phyloP scores from a whole-genome alignment of 1,140 invertebrate species.

The Papilio machaon region DNA sequence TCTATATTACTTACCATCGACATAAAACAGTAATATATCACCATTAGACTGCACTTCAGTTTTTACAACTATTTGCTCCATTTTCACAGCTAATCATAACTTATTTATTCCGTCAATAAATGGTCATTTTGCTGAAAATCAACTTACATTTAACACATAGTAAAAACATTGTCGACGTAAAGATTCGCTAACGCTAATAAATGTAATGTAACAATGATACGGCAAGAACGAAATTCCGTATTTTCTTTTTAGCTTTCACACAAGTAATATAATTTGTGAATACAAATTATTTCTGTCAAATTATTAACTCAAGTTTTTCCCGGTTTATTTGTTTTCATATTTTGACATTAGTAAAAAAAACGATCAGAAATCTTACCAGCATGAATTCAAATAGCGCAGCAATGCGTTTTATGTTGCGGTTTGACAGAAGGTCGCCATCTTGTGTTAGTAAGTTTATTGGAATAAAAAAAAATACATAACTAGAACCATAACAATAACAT shows the following conservation, averaged over 20 bases:
- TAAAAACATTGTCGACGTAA: not conserved
- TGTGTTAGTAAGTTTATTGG: slow-evolving; percentile 27
- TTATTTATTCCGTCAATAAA: not conserved
- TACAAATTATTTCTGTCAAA: slow-evolving; percentile 7
- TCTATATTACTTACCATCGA: slow-evolving; percentile 68
- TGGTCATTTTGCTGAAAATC: not conserved
- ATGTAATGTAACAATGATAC: not conserved
- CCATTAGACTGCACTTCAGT: slow-evolving; percentile 68
- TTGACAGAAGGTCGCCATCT: slow-evolving; percentile 44
- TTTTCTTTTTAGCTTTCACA: not conserved
- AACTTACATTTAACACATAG: not conserved
- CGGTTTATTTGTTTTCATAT: slow-evolving; percentile 44
- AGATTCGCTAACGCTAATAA: not conserved
- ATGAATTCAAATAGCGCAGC: slow-evolving; percentile 45
- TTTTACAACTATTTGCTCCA: slow-evolving; percentile 72
- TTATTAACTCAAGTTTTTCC: not conserved
- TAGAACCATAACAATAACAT: not conserved
- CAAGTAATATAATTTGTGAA: not conserved
- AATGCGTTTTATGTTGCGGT: slow-evolving; percentile 42
- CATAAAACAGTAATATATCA: slow-evolving; percentile 72
- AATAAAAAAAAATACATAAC: slow-evolving; percentile 34
- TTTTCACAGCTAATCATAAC: slow-evolving; percentile 31
- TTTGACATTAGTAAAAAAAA: slow-evolving; percentile 54
- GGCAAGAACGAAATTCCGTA: not conserved
- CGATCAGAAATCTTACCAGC: slow-evolving; percentile 48